A percentile compares a stretch with the other conserved stretches of the same genome.
Conservation (phyloP, 2,888 invertebrate genomes). For the Temnothorax unifasciatus region DNA sequence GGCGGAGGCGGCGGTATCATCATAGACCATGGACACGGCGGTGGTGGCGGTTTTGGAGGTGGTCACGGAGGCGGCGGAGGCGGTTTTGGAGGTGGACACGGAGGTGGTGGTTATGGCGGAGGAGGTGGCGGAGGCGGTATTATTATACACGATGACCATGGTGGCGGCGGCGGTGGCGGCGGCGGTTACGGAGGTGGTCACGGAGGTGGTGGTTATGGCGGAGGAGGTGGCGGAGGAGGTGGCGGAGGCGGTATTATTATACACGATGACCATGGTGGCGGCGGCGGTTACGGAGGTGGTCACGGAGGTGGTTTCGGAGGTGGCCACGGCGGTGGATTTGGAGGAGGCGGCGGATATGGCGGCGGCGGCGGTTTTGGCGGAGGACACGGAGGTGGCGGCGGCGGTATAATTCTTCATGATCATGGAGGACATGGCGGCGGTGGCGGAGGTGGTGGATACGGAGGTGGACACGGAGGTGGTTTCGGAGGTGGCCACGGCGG, state of each 20-base stretch:
- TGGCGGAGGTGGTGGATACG: constrained; percentile 42
- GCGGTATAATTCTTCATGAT: neutral
- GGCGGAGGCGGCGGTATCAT: constrained; percentile 52
- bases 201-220: constrained; percentile 60
- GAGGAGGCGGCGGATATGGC: constrained; percentile 49
- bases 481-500: constrained; percentile 57
- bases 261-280: constrained; percentile 37
- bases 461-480: constrained; percentile 47
- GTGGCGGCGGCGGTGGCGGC: constrained; percentile 50
- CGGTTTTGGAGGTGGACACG: constrained; percentile 31
- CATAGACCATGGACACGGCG: constrained; percentile 45
- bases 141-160: neutral
- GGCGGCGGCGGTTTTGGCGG: constrained; percentile 46
- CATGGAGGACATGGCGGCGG: constrained; percentile 39
- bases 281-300: constrained; percentile 54
- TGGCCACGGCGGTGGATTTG: constrained; percentile 43
- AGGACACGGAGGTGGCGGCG: constrained; percentile 50
- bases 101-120: constrained; percentile 37
- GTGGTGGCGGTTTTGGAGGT: constrained; percentile 45
- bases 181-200: constrained; percentile 41
- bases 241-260: constrained; percentile 52
- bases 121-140: constrained; percentile 52
- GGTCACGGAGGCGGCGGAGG: constrained; percentile 46
- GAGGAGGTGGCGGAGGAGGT: constrained; percentile 53
- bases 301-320: constrained; percentile 58